phyloP scores from a whole-genome alignment of 35 echinoderm and acorn worm species.

The Acanthaster planci region DNA sequence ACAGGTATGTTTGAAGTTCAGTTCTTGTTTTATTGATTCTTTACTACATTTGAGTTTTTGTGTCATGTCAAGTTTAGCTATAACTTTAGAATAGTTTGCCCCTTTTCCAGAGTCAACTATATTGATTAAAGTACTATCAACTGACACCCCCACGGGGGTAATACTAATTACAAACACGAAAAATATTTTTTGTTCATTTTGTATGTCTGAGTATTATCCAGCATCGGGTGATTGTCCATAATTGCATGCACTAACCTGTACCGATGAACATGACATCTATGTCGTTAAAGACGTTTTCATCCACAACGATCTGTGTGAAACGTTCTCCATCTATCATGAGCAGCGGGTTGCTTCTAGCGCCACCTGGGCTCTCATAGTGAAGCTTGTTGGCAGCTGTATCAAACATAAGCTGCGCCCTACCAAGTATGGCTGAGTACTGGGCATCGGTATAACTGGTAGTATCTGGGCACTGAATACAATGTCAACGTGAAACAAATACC shows the following conservation, averaged over 20 bases:
- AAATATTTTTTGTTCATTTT: too few relatives aligned
- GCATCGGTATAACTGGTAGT: not conserved
- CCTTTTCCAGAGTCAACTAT: too few relatives aligned
- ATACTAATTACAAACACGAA: too few relatives aligned
- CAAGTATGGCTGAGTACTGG: not conserved
- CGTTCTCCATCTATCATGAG: not conserved
- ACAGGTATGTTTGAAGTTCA: too few relatives aligned
- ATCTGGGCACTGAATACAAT: not conserved
- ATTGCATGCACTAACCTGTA: not conserved
- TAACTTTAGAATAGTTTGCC: too few relatives aligned
- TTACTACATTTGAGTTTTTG: too few relatives aligned
- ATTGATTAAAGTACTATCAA: too few relatives aligned
- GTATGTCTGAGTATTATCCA: too few relatives aligned
- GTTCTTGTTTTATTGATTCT: too few relatives aligned
- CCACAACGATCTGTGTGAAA: slow-evolving; percentile 5
- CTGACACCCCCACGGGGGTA: too few relatives aligned
- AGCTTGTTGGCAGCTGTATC: not conserved
- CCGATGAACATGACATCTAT: not conserved
- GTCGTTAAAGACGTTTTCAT: not conserved
- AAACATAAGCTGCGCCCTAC: not conserved
- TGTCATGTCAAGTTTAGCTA: too few relatives aligned
- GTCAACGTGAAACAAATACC: not conserved
- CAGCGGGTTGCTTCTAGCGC: not conserved
- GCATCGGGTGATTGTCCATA: too few relatives aligned
- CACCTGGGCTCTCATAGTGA: not conserved